Conservation (phyloP, 2,113 vertebrate species). For the Mormoops blainvillei region DNA sequence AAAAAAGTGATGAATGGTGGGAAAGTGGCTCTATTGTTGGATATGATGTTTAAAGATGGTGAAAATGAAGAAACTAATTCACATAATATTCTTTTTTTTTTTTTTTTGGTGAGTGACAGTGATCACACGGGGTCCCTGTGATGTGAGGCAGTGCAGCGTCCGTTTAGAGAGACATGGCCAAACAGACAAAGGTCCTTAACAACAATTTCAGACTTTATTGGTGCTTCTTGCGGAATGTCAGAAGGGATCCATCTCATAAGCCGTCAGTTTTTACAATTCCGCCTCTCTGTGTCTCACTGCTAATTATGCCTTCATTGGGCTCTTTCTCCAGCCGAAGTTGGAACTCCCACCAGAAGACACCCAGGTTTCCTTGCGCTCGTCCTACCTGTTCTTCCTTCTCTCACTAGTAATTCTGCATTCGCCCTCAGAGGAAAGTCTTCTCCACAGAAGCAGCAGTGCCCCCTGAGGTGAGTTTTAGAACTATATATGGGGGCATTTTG, state of each 20-base stretch:
- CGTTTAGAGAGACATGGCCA: too few species aligned
- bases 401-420: not conserved
- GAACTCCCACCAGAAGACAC: not conserved
- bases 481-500: not conserved
- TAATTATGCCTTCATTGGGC: not conserved
- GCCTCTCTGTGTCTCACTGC: not conserved
- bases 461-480: not conserved
- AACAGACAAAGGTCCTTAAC: not conserved
- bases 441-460: not conserved
- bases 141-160: not conserved
- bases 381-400: not conserved
- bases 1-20: not conserved
- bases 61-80: not conserved
- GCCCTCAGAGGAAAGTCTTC: not conserved
- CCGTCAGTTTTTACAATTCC: not conserved
- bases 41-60: not conserved
- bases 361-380: not conserved
- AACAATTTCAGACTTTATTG: not conserved
- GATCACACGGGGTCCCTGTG: fast-evolving
- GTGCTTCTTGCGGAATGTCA: not conserved
- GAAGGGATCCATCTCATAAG: not conserved
- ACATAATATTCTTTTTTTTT: not conserved
- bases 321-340: not conserved
- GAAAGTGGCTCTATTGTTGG: not conserved
- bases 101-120: not conserved